Conservation (phyloP, 2,797 vertebrate species). For the Philypnodon macrostomus region DNA sequence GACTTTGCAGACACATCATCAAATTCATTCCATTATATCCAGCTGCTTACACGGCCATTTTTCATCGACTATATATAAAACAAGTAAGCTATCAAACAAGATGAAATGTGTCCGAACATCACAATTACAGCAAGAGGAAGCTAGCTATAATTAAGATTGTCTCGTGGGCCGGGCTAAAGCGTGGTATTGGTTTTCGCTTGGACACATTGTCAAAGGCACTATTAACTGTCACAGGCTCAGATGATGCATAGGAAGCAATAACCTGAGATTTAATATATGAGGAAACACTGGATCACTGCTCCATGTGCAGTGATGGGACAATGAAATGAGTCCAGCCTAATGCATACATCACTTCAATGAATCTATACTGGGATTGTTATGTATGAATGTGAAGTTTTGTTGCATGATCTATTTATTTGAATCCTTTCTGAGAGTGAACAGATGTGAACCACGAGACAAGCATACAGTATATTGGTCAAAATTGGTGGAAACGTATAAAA, state of each 20-base stretch:
- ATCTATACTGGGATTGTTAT: slow-evolving; percentile 8
- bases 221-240: slow-evolving; percentile 48
- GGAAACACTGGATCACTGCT: slow-evolving; percentile 46
- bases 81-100: background rate
- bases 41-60: background rate
- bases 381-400: no score
- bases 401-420: no score
- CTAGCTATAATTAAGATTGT: slow-evolving; percentile 24
- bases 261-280: slow-evolving; percentile 52
- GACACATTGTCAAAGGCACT: slow-evolving; percentile 38
- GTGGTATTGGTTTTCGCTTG: slow-evolving; percentile 20
- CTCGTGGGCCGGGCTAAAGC: slow-evolving; percentile 15
- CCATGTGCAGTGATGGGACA: no score
- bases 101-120: slow-evolving; percentile 3
- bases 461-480: no score
- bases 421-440: no score
- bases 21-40: slow-evolving; percentile 1
- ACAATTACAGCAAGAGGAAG: slow-evolving; percentile 1
- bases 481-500: no score
- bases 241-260: slow-evolving; percentile 62
- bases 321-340: slow-evolving; percentile 39
- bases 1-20: slow-evolving; percentile 2
- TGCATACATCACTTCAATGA: slow-evolving; percentile 27
- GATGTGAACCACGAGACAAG: no score
- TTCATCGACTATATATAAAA: slow-evolving; percentile 1